Evolutionary conservation across 2,888 invertebrate species (phyloP).

Genomic region (Cataglyphis rosenhaueri): DNA sequence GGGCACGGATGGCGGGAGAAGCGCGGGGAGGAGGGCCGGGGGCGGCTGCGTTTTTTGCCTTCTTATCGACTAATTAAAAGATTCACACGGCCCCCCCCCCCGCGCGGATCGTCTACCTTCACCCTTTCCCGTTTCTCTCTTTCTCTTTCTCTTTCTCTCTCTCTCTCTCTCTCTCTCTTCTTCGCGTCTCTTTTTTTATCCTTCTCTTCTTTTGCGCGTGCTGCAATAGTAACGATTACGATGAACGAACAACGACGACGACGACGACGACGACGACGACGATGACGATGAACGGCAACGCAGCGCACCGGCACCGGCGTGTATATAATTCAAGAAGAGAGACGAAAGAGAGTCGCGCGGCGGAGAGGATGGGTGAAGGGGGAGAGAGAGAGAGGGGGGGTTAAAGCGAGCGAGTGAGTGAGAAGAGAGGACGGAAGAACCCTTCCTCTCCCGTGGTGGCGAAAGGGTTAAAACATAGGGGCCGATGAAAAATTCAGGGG

Average conservation of each 20-base stretch:
- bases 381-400: background rate
- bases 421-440: conserved; percentile 25
- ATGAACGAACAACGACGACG: conserved; percentile 30
- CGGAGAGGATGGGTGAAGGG: conserved; percentile 18
- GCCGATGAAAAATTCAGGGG: conserved; percentile 80
- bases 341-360: conserved; percentile 48
- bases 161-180: background rate
- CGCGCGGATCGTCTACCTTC: conserved; percentile 15
- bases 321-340: conserved; percentile 73
- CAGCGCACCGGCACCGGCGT: conserved; percentile 56
- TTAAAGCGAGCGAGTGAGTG: conserved; percentile 14
- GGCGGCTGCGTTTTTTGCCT: conserved; percentile 43
- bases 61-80: conserved; percentile 50
- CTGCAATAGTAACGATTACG: conserved; percentile 53
- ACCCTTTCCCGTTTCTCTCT: background rate
- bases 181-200: background rate
- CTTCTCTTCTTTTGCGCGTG: conserved; percentile 25
- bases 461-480: conserved; percentile 81
- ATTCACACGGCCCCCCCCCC: conserved; percentile 23
- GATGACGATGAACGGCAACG: conserved; percentile 50
- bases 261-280: conserved; percentile 38
- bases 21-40: too few species aligned
- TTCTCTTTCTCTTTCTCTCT: background rate
- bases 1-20: background rate
- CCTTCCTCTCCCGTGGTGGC: conserved; percentile 63